A percentile compares a stretch with the other conserved stretches of the same genome.
phyloP scores from a whole-genome alignment of 2,797 vertebrate genomes.

The Fundulus diaphanus region DNA sequence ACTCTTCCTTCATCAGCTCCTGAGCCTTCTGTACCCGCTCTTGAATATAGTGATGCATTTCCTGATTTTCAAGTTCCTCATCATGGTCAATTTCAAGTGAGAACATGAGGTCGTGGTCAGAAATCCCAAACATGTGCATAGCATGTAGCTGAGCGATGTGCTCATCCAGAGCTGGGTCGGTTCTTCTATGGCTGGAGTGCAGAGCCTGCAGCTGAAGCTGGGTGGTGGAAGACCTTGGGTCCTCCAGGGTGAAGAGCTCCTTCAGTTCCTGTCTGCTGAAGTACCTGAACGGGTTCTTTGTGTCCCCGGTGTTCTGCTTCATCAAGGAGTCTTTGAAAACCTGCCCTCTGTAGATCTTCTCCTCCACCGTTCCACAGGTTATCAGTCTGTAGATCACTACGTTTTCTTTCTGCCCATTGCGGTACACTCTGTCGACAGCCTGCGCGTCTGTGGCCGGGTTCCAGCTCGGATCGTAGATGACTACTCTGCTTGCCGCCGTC shows the following conservation, averaged over 20 bases:
- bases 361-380: conserved; percentile 94
- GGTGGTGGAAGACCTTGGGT: conserved; percentile 85
- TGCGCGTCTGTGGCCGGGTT: conserved; percentile 95
- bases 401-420: conserved; percentile 92
- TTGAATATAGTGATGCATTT: conserved; percentile 86
- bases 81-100: conserved; percentile 80
- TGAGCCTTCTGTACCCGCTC: conserved; percentile 91
- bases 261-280: conserved; percentile 93
- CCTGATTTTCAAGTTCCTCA: conserved; percentile 79
- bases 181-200: conserved; percentile 84
- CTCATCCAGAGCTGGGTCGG: conserved; percentile 84
- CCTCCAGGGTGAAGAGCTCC: conserved; percentile 90
- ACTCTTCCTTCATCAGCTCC: conserved; percentile 89
- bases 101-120: conserved; percentile 93
- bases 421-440: conserved; percentile 92
- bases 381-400: conserved; percentile 93
- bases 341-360: conserved; percentile 95
- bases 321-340: conserved; percentile 96
- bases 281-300: conserved; percentile 94
- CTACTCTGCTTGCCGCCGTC: conserved; percentile 90
- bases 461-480: conserved; percentile 97
- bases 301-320: conserved; percentile 92
- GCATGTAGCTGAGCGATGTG: conserved; percentile 88
- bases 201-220: conserved; percentile 91
- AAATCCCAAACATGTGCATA: conserved; percentile 92